Evolutionary conservation across 2,888 invertebrate genomes (phyloP).

Genomic region (Mythimna impura): DNA sequence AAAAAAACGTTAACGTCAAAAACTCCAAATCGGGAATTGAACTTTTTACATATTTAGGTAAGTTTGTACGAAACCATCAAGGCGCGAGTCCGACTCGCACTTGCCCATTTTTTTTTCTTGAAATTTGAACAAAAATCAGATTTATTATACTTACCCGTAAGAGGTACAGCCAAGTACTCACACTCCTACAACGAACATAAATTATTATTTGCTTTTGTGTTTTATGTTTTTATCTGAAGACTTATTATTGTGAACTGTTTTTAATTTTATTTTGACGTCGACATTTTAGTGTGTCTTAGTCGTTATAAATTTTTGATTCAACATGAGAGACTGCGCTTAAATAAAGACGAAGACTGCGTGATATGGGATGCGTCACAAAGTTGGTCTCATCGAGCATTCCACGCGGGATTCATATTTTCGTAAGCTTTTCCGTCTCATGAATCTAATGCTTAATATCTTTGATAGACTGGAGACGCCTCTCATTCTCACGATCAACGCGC

Average conservation of each 20-base stretch:
- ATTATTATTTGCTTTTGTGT: background rate
- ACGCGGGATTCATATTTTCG: background rate
- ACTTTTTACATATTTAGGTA: too few relatives aligned
- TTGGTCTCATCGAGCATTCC: background rate
- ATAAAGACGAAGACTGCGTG: background rate
- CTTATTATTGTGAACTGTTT: background rate
- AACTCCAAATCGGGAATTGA: too few relatives aligned
- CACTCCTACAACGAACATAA: background rate
- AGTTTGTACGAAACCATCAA: too few relatives aligned
- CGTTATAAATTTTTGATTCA: background rate
- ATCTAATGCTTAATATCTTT: slow-evolving; percentile 23
- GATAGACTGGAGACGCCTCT: slow-evolving; percentile 82
- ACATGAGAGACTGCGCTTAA: background rate
- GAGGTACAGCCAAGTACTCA: background rate
- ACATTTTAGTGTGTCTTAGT: background rate
- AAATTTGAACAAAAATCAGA: background rate
- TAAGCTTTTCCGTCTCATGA: background rate
- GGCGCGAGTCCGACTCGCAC: too few relatives aligned
- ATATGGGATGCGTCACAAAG: background rate
- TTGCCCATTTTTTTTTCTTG: background rate
- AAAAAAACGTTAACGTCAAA: too few relatives aligned
- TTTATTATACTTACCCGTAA: background rate
- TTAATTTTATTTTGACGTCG: background rate
- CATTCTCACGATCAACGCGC: slow-evolving; percentile 80
- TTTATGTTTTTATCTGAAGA: background rate